phyloP scores from a whole-genome alignment of 2,888 invertebrate species.

The Tinea trinotella region DNA sequence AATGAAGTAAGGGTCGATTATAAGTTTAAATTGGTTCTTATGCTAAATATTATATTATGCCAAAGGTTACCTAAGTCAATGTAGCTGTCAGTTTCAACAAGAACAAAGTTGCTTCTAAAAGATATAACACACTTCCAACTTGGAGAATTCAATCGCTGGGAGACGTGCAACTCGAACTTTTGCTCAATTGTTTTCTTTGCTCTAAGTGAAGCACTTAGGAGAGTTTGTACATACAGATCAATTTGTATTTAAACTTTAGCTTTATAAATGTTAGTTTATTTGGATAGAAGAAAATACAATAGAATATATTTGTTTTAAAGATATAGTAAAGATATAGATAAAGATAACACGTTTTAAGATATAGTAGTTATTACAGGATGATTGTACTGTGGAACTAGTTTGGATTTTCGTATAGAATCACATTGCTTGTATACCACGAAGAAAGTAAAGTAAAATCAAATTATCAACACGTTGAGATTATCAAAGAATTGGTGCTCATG shows the following conservation, averaged over 20 bases:
- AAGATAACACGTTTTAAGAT: too few species aligned
- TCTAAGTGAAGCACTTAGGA: slow-evolving; percentile 43
- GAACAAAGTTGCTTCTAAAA: slow-evolving; percentile 49
- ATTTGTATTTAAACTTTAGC: background rate
- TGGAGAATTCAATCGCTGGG: slow-evolving; percentile 57
- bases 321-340: too few species aligned
- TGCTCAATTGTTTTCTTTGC: slow-evolving; percentile 56
- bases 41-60: background rate
- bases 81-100: slow-evolving; percentile 37
- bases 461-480: too few species aligned
- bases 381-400: too few species aligned
- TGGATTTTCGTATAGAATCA: too few species aligned
- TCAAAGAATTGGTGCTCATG: too few species aligned
- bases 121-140: slow-evolving; percentile 65
- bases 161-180: slow-evolving; percentile 45
- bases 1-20: background rate
- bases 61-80: background rate
- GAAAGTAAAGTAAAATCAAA: too few species aligned
- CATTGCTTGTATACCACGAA: too few species aligned
- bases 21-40: background rate
- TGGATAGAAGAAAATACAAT: too few species aligned
- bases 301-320: too few species aligned
- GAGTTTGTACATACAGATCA: slow-evolving; percentile 14
- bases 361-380: too few species aligned
- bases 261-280: too few species aligned